Evolutionary conservation across 2,113 vertebrate species (phyloP).

Genomic region (Scatophagus argus): DNA sequence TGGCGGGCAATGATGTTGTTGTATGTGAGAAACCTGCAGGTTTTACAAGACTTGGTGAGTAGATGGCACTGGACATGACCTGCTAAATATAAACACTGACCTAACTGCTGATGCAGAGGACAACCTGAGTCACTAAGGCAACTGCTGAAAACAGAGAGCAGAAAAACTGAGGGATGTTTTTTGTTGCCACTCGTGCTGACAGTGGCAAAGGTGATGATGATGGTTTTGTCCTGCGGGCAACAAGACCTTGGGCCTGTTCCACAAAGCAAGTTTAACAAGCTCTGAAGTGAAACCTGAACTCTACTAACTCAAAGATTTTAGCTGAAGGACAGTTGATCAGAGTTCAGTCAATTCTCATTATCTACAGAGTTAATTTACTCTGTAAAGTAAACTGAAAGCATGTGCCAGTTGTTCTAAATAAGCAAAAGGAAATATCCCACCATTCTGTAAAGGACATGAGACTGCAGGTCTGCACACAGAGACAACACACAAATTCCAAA

Average conservation of each 20-base stretch:
- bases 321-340: not conserved
- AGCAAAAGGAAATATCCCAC: too few species aligned
- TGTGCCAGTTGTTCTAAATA: too few species aligned
- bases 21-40: constrained; percentile 15
- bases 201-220: not conserved
- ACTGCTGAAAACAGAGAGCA: not conserved
- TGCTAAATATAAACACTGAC: constrained; percentile 44
- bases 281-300: not conserved
- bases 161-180: not conserved
- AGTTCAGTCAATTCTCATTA: not conserved
- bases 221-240: not conserved
- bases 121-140: constrained; percentile 35
- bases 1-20: not conserved
- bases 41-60: constrained; percentile 20
- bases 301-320: not conserved
- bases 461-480: too few species aligned
- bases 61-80: constrained; percentile 20
- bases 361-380: too few species aligned
- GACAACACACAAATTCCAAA: too few species aligned
- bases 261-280: not conserved
- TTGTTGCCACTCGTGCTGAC: constrained; percentile 5
- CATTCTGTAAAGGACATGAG: too few species aligned
- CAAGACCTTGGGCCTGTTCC: not conserved
- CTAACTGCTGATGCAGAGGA: constrained; percentile 17
- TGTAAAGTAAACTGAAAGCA: too few species aligned